phyloP scores from a whole-genome alignment of 2,888 invertebrate genomes.

The Drepanosiphum platanoidis region DNA sequence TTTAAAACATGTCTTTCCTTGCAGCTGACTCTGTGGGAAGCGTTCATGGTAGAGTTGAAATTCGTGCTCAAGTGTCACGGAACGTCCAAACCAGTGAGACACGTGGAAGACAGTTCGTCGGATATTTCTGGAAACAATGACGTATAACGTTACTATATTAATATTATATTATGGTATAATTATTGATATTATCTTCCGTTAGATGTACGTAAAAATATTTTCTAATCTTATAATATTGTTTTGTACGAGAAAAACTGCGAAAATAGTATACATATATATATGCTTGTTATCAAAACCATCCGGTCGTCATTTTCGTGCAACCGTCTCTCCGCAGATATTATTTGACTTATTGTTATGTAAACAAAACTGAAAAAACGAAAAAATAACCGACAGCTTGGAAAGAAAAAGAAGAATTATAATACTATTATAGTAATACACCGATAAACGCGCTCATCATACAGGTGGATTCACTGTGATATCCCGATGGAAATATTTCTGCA shows the following conservation, averaged over 20 bases:
- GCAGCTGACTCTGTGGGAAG: slow-evolving; percentile 66
- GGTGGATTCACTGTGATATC: too few species aligned
- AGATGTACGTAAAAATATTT: background rate
- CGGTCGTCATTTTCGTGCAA: too few species aligned
- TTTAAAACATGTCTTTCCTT: slow-evolving; percentile 10
- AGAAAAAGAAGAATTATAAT: too few species aligned
- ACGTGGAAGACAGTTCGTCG: slow-evolving; percentile 34
- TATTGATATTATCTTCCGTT: background rate
- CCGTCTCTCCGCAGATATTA: too few species aligned
- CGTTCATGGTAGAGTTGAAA: slow-evolving; percentile 67
- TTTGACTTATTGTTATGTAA: background rate
- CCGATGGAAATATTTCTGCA: too few species aligned
- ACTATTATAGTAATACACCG: too few species aligned
- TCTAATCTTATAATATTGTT: background rate
- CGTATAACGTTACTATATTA: too few species aligned
- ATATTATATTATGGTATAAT: too few species aligned
- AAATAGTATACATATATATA: background rate
- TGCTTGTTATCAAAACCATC: background rate
- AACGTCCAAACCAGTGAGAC: slow-evolving; percentile 67
- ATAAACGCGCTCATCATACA: too few species aligned
- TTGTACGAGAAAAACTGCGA: background rate
- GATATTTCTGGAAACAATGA: slow-evolving; percentile 4
- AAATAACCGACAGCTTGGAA: background rate
- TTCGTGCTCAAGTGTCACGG: slow-evolving; percentile 67
- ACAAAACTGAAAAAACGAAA: background rate